phyloP scores from a whole-genome alignment of 37 sponge, comb jelly and placozoan species.

The Hexactinellida sp. region DNA sequence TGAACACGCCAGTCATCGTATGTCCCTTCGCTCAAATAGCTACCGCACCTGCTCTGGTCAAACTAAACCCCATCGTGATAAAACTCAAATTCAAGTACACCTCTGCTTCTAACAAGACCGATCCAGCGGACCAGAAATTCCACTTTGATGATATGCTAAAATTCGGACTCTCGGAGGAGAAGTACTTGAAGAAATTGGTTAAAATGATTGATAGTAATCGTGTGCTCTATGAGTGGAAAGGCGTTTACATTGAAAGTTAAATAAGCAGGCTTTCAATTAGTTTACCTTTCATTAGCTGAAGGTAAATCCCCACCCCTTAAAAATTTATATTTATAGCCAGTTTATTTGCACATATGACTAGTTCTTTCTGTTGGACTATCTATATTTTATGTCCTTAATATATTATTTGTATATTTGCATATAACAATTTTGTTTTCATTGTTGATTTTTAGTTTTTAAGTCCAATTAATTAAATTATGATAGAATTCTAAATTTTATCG shows the following conservation, averaged over 20 bases:
- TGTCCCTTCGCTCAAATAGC: neutral
- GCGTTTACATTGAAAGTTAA: neutral
- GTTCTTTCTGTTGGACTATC: too few relatives aligned
- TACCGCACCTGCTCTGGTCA: neutral
- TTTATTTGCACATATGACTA: too few relatives aligned
- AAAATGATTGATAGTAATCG: slow-evolving; percentile 3
- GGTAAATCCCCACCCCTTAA: too few relatives aligned
- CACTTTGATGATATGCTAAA: neutral
- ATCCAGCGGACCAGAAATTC: neutral
- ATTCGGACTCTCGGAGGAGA: neutral
- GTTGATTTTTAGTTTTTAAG: too few relatives aligned
- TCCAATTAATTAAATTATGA: too few relatives aligned
- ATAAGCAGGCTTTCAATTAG: too few relatives aligned
- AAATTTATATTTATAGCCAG: too few relatives aligned
- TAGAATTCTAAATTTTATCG: too few relatives aligned
- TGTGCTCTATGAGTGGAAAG: slow-evolving; percentile 13
- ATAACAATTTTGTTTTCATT: too few relatives aligned
- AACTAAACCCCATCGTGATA: neutral
- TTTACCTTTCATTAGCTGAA: too few relatives aligned
- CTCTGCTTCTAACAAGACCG: neutral
- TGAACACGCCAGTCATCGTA: neutral
- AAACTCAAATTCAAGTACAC: neutral
- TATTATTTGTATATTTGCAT: too few relatives aligned
- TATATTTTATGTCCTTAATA: too few relatives aligned
- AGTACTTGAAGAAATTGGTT: neutral